These are phyloP conservation scores for Oreochromis niloticus DNA, from an alignment of 2,113 vertebrate species.

Conservation along the genomic window DNA sequence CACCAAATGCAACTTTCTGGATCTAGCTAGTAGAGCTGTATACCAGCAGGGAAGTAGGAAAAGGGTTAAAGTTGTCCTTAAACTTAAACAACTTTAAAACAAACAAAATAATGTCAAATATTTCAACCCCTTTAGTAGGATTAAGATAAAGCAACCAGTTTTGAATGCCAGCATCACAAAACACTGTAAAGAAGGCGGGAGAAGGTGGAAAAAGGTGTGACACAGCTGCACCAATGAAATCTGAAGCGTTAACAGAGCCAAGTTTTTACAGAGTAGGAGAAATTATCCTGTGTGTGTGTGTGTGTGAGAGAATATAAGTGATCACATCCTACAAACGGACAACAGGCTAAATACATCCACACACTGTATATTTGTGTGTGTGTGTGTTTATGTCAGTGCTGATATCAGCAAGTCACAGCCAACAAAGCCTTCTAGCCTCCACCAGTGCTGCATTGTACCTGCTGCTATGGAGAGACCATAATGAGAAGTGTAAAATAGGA, in stretches of 20 bases:
- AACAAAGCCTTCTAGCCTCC: conserved; percentile 29
- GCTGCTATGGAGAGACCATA: not conserved
- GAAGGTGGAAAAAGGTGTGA: conserved; percentile 22
- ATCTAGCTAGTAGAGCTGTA: not conserved
- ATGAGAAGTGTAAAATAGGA: not conserved
- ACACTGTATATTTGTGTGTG: not conserved
- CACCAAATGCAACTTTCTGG: not conserved
- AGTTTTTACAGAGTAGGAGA: not conserved
- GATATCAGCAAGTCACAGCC: conserved; percentile 50
- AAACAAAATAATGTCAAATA: not conserved
- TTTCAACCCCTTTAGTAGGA: conserved; percentile 13
- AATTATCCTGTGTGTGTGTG: not conserved
- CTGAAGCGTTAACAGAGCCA: not conserved
- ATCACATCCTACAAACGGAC: not conserved
- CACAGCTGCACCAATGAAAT: not conserved
- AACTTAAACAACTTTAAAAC: not conserved
- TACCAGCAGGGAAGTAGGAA: not conserved
- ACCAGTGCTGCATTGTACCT: conserved; percentile 31
- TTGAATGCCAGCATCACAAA: not conserved
- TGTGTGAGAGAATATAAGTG: not conserved
- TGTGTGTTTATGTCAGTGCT: conserved; percentile 10
- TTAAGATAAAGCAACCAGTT: not conserved
- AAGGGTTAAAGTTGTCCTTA: not conserved
- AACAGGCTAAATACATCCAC: not conserved
- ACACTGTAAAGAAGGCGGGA: not conserved